Base-by-base conservation (phyloP, 2,888 invertebrate species). In the Melanostoma scalare region DNA sequence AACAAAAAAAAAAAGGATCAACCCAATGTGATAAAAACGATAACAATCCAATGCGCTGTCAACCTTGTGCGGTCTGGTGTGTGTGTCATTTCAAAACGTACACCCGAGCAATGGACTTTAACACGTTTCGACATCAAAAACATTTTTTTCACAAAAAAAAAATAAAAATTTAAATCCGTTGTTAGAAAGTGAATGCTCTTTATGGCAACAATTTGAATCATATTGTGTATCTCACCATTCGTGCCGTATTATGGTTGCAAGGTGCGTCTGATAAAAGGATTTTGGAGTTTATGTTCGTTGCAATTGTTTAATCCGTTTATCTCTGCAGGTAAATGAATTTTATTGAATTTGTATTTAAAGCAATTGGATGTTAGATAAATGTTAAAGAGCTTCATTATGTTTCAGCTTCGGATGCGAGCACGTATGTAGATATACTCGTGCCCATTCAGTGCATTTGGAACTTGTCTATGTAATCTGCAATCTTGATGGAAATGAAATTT, bases 61-160 rank as follows among this genome's bases (percentile, higher is more conserved):
- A 65, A 65, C 56, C 69, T 48, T 71, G 80, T 75, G 80, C 75
- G 80, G 80, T 63, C 80, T 80, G 80, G 80, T 63, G 75, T 80
- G 65, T 56, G 52, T 81, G 80, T 75, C 75, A 81, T 60, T 75
- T 48, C 44, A 30, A 38, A 52, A 40, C n/a, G 46, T 71, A 65
- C 44, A 67, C 38, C 36, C 53, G 30, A 46, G 10, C 33, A 60
- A 20, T 20, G 46, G 56, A 65, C 35, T 81, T 67, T 67, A 71
- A 75, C 80, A 81, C 73, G 78, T 72, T 73, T 60, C 55, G 30
- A 40, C 31, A 33, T 33, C 33, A 63, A 38, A 38, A 55, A 50
- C 42, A 5, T 9, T 4, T 46, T 55, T 48, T 8, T 33, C 2
- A 31, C 2, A 46, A 65, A 44, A 10, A 60, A 58, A 60, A 69